Evolutionary conservation across 2,888 invertebrate species (phyloP), one percentile per base, ranked within the genome.

Genomic region (Tachystola acroxantha): DNA sequence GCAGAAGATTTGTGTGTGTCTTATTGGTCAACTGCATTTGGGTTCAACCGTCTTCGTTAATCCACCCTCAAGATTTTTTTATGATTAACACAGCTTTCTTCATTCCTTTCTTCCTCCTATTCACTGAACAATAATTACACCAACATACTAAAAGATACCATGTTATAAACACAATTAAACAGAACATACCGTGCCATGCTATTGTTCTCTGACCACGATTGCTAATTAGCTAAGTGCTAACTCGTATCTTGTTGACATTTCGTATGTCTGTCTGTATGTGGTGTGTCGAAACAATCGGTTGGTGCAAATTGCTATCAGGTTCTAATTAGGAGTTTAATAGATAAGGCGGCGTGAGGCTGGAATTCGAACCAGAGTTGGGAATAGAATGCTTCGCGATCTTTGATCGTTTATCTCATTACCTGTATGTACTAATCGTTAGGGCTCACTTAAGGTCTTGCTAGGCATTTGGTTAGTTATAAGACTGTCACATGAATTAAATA

Each of bases 191-290:
- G 54, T 58, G 57, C 53, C 42, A 50, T 48, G 42, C 69, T 57
- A 74, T 72, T 74, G 74, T 74, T 68, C 63, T 45, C 40, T 37
- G 50, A 41, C 34, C 62, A 60, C 66, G 65, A 64, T 53, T 53
- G 46, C 45, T 77, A 80, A 80, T 79, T 40, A 46, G 46, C 46
- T 43, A 45, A 67, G 73, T 68, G 75, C 67, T 62, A 68, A 32
- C 58, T 46, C 62, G 71, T 69, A 68, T 58, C 66, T 47, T 46
- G 50, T 57, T 80, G 81, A 81, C 81, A 82, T 82, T 81, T 49
- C 46, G 46, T 56, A 61, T 50, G 54, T 67, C 57, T 64, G 59
- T 53, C 42, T 45, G 43, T 43, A 40, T n/a, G 24, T 24, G 9
- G 24, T 68, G 24, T 68, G 65, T 71, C 61, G 76, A 56, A 65